A percentile compares a stretch with the other conserved stretches of the same genome.
Evolutionary conservation across 2,113 vertebrate genomes (phyloP).

Genomic region (Galeopterus variegatus): DNA sequence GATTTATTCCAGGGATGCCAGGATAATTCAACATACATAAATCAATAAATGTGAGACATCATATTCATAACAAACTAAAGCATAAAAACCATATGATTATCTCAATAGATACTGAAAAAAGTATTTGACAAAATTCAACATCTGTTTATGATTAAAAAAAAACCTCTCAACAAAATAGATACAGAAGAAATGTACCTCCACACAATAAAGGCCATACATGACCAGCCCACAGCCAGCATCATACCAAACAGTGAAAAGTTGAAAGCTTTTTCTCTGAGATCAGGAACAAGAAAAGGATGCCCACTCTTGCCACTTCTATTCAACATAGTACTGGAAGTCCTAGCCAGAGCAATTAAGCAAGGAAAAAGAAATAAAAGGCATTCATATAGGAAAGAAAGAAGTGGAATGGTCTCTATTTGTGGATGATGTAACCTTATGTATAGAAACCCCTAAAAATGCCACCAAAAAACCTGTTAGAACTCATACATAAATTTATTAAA

Average conservation of each 20-base stretch:
- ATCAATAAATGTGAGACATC: not conserved
- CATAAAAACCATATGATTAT: not conserved
- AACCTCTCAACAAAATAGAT: not conserved
- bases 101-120: not conserved
- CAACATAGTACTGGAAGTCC: not conserved
- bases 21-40: not conserved
- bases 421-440: not conserved
- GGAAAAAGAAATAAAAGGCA: not conserved
- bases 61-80: not conserved
- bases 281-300: not conserved
- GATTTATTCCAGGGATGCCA: not conserved
- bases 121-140: not conserved
- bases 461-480: not conserved
- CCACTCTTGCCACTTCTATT: not conserved
- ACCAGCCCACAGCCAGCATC: not conserved
- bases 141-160: not conserved
- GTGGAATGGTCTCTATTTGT: not conserved
- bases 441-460: not conserved
- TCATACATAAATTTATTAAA: not conserved
- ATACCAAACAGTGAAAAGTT: not conserved
- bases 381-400: not conserved
- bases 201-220: not conserved
- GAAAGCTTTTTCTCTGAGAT: not conserved
- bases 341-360: not conserved
- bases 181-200: not conserved